Evolutionary conservation across 2,797 vertebrate genomes (phyloP).

Genomic region (Tiaroga cobitis): DNA sequence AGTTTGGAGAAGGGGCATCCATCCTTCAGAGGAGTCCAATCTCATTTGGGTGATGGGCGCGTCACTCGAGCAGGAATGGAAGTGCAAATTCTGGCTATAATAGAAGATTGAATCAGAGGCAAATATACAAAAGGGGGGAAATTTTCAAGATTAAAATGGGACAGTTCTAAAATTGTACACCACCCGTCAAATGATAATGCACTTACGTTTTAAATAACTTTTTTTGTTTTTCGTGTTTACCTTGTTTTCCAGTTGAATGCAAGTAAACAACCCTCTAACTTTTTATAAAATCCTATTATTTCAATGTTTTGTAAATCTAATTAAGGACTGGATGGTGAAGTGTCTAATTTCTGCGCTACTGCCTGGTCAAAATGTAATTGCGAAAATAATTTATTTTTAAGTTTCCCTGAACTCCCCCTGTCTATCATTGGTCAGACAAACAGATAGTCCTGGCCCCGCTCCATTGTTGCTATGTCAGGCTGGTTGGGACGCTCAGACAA

Average conservation of each 20-base stretch:
- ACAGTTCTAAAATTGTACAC: slow-evolving; percentile 39
- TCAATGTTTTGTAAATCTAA: not conserved
- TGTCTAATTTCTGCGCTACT: slow-evolving; percentile 3
- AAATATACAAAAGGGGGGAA: slow-evolving; percentile 48
- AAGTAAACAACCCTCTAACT: not conserved
- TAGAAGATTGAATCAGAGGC: slow-evolving; percentile 49
- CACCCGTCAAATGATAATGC: slow-evolving; percentile 18
- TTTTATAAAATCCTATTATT: slow-evolving; percentile 28
- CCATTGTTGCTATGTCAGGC: not conserved
- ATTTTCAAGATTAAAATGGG: slow-evolving; percentile 44
- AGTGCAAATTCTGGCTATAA: slow-evolving; percentile 49
- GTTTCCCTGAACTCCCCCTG: not conserved
- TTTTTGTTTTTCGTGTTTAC: slow-evolving; percentile 9
- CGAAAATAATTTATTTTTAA: not conserved
- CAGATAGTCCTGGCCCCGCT: not conserved
- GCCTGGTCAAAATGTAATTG: not conserved
- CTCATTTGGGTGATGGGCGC: slow-evolving; percentile 59
- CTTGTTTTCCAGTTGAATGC: slow-evolving; percentile 18
- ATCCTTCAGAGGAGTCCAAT: slow-evolving; percentile 52
- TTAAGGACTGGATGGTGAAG: not conserved
- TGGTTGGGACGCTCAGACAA: not conserved
- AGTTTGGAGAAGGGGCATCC: slow-evolving; percentile 45
- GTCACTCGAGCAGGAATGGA: slow-evolving; percentile 41
- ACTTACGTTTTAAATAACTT: slow-evolving; percentile 21
- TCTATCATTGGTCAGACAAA: not conserved